Evolutionary conservation across 2,113 vertebrate species (phyloP).

Genomic region (Empidonax traillii): DNA sequence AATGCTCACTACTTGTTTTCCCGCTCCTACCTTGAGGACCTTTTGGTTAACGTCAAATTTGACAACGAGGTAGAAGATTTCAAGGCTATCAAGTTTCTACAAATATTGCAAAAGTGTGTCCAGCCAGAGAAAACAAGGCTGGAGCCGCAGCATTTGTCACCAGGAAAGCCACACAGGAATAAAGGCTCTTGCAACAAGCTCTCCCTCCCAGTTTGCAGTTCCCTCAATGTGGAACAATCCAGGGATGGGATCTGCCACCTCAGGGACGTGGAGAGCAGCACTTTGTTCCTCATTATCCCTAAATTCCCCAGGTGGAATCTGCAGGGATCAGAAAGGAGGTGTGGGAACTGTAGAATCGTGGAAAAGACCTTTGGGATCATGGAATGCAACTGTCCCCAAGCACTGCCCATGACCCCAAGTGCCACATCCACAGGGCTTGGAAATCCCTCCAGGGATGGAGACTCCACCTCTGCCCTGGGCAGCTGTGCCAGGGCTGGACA

Average conservation of each 20-base stretch:
- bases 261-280: neutral
- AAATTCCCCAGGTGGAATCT: neutral
- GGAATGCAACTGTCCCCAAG: rapidly evolving
- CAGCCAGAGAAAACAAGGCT: neutral
- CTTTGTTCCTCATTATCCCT: neutral
- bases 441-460: neutral
- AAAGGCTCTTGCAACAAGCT: neutral
- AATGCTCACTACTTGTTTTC: neutral
- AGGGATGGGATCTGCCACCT: neutral
- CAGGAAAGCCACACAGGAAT: neutral
- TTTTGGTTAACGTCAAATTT: neutral
- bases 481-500: neutral
- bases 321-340: neutral
- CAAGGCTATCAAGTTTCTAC: neutral
- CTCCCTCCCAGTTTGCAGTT: neutral
- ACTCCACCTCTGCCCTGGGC: neutral
- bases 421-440: rapidly evolving
- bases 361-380: neutral
- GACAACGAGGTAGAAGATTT: neutral
- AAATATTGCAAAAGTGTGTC: neutral
- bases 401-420: neutral
- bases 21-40: neutral
- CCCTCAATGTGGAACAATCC: neutral
- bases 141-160: neutral
- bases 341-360: neutral